Conservation (phyloP, 2,113 vertebrate species). For the Ancistrus triradiatus region DNA sequence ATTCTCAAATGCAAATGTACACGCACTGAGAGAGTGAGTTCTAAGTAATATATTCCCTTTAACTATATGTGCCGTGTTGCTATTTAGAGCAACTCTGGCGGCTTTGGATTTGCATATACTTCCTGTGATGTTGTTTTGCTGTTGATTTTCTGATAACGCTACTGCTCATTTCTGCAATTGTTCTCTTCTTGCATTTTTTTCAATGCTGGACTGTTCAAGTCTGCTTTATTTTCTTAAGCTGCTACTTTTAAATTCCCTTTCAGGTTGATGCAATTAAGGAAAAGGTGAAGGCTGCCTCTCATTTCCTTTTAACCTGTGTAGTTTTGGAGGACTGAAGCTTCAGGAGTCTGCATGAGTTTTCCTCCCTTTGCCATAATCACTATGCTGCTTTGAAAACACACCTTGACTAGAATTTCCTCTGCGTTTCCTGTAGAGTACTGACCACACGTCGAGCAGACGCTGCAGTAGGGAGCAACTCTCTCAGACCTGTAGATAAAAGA, state of each 20-base stretch:
- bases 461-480: constrained; percentile 62
- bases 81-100: too few species aligned
- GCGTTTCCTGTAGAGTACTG: constrained; percentile 73
- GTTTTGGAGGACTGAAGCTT: constrained; percentile 92
- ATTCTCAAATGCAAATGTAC: too few species aligned
- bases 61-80: too few species aligned
- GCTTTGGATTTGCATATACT: too few species aligned
- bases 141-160: constrained; percentile 58
- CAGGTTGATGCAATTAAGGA: constrained; percentile 99
- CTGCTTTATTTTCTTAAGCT: constrained; percentile 82
- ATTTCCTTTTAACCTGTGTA: constrained; percentile 83
- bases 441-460: constrained; percentile 67
- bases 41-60: too few species aligned
- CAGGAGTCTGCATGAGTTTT: constrained; percentile 93
- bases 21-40: too few species aligned
- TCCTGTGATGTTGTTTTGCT: not conserved
- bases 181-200: constrained; percentile 72
- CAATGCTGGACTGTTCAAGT: constrained; percentile 72
- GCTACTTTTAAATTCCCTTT: constrained; percentile 99
- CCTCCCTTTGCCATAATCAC: constrained; percentile 71
- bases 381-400: constrained; percentile 82
- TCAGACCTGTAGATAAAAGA: constrained; percentile 41
- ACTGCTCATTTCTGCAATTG: constrained; percentile 66
- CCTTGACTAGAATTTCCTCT: constrained; percentile 80
- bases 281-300: constrained; percentile 99